phyloP scores from a whole-genome alignment of 2,888 invertebrate species.

The Tiphia femorata region DNA sequence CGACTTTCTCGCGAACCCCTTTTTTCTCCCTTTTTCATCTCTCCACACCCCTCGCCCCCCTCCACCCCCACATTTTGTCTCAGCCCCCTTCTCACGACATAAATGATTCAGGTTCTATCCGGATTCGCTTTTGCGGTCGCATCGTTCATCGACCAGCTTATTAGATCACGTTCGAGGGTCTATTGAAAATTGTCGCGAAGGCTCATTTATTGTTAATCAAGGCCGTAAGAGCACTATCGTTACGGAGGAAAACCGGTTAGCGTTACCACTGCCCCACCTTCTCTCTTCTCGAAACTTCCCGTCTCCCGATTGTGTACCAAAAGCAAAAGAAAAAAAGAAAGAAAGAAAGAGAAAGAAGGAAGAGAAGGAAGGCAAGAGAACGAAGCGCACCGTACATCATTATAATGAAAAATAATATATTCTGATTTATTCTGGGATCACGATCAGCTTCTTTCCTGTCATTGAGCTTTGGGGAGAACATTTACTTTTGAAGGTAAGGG shows the following conservation, averaged over 20 bases:
- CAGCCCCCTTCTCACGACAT: slow-evolving; percentile 7
- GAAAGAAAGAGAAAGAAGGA: too few species aligned
- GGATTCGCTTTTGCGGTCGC: neutral
- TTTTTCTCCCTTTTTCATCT: too few species aligned
- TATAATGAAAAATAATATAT: slow-evolving; percentile 68
- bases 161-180: too few species aligned
- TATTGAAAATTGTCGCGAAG: neutral
- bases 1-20: too few species aligned
- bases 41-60: too few species aligned
- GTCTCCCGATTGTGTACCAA: slow-evolving; percentile 46
- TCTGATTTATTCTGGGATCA: slow-evolving; percentile 70
- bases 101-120: slow-evolving; percentile 32
- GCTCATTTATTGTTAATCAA: neutral
- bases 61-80: too few species aligned
- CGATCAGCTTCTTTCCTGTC: slow-evolving; percentile 70
- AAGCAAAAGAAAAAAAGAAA: too few species aligned
- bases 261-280: slow-evolving; percentile 18
- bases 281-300: slow-evolving; percentile 24
- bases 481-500: slow-evolving; percentile 71
- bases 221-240: slow-evolving; percentile 3
- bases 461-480: slow-evolving; percentile 70
- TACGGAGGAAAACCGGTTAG: slow-evolving; percentile 3
- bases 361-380: too few species aligned
- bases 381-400: slow-evolving; percentile 53
- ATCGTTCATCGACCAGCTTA: too few species aligned